Base-by-base conservation (phyloP, 2,888 invertebrate species). In the Elegia similella region DNA sequence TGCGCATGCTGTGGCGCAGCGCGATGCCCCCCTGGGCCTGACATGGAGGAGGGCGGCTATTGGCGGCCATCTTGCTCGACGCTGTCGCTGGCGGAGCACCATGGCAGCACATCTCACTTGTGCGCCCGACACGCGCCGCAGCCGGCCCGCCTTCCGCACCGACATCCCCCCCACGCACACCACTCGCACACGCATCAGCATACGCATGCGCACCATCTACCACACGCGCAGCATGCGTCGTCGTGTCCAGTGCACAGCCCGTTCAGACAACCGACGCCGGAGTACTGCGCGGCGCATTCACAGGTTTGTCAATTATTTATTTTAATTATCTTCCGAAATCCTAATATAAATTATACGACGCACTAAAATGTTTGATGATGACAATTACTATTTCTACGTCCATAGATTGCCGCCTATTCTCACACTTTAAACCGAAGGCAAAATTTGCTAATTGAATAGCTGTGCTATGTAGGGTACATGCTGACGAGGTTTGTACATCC, bases 231-330 rank as follows among this genome's bases (percentile, higher is more conserved):
- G 62, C 86, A 85, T 69, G 71, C 80, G 86, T 57, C 75, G 76
- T 92, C 94, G 74, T 95, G 95, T 75, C 95, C 95, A 50, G 95
- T 95, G 74, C 95, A 95, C 87, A 95, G 95, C 75, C 95, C 95
- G 29, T 95, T 94, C 81, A 89, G 95, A 64, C 95, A 94, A 69
- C 90, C 89, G 23, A 85, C 89, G 69, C 91, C 91, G 44, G 90
- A 91, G 62, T 91, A 85, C 66, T 91, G 91, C 72, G 90, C 90
- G 13, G 89, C 89, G 44, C 90, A 90, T 72, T 84, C 90, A 66
- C 91, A 91, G 91, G 91, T 91, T 70, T 62, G 72, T 48, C 43
- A 8, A 38, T 55, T 6, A 32, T 34, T 46, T 23, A 23, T 23
- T 23, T 23, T 3, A 23, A 23, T 23, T 23, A 23, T 23, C n/a